Evolutionary conservation across 2,888 invertebrate species (phyloP), one percentile per base, ranked within the genome.

Genomic region (Apotomis betuletana): DNA sequence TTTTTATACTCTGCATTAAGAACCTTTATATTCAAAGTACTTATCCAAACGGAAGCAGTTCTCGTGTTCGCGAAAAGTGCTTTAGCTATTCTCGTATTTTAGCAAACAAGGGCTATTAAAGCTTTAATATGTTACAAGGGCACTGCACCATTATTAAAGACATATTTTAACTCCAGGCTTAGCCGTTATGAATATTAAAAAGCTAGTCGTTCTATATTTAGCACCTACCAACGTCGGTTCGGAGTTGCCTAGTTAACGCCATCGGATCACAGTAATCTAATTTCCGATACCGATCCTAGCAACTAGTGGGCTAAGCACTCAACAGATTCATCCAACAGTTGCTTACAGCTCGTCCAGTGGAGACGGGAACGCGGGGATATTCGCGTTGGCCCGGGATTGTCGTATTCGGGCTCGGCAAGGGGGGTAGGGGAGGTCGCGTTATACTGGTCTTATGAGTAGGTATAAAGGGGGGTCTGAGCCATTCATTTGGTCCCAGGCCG

Each of bases 321-420:
- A 87, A 88, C 89, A 88, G 89, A 91, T 90, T 90, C 85, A 80
- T 85, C 85, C 84, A 88, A 88, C 90, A 90, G 90, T 89, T 89
- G 90, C 89, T 87, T 80, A 76, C 75, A 70, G 67, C 67, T 69
- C 75, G 77, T 75, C 87, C 87, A 89, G 77, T 74, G 72, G 77
- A 78, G 63, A 63, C 67, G 73, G 89, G 87, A 79, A 89, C 86
- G 79, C 79, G 78, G 76, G 78, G 82, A 77, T 77, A 75, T 79
- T 79, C 77, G 70, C 78, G 75, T 77, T 65, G 71, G 71, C 67
- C 55, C 74, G 77, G 77, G 55, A 55, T 73, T 63, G 71, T 63
- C 74, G 69, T 73, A 60, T 73, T 69, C 36, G 60, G 46, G 81
- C 79, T 77, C 80, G 79, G 78, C 77, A 78, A 78, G 75, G 77